Base-by-base conservation (phyloP, 1,140 invertebrate genomes). In the Heliconius congener region DNA sequence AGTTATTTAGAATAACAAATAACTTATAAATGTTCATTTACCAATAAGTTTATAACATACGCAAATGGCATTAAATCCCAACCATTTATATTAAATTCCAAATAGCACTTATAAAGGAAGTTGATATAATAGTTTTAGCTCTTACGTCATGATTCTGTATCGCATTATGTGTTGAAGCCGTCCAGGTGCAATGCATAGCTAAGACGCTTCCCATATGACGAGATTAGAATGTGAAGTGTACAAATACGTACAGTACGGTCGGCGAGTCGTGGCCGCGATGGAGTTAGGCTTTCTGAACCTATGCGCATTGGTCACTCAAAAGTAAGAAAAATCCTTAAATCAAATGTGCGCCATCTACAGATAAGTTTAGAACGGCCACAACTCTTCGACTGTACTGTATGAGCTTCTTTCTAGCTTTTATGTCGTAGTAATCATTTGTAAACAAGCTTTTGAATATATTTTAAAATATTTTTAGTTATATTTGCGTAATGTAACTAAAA, bases 151-250 rank as follows among this genome's bases (percentile, higher is more conserved):
- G 46, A 78, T 57, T 72, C n/a, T 57, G 71, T 78, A 73, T 78
- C 76, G 76, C 76, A 78, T 78, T 78, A 78, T 78, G 76, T 71
- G 76, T 73, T 23, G 71, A 78, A 78, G 76, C 76, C 76, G 37
- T 71, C 42, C 57, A 76, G 60, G 60, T 78, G 76, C 76, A 73
- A 60, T 60, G 76, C 76, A 78, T 73, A 27, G 76, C 76, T 73
- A 78, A 78, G 76, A 78, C 55, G 71, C 71, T 50, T 78, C 71
- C 71, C 71, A 78, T 73, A 78, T 78, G 76, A 78, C 76, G 71
- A 73, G 76, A 78, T 78, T 78, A 78, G 50, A 78, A 73, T 78
- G 50, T 42, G 60, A 66, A 66, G 27, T 57, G 55, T 50, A 42
- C 50, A 73, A 73, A 73, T 50, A 50, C 27, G 39, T 34, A 73